Evolutionary conservation across 2,888 invertebrate species (phyloP), one percentile per base, ranked within the genome.

Genomic region (Halictus ligatus): DNA sequence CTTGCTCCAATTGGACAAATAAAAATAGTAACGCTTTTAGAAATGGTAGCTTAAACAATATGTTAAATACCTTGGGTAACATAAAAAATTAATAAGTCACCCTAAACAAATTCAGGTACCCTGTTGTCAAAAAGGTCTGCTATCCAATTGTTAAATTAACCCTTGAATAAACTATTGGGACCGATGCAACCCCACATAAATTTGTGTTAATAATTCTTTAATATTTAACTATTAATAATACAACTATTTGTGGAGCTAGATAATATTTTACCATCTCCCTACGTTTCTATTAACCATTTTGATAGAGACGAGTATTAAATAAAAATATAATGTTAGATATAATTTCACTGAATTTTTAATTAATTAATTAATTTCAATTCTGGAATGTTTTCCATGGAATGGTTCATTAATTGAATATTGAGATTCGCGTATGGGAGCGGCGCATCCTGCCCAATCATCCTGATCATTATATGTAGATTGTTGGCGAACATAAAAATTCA

Each of bases 391-490:
- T 29, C 72, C 84, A 78, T 72, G 60, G 76, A 80, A 69, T 60
- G 40, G 67, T 72, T 75, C 87, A 85, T 86, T 85, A 86, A 88
- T 86, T 76, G 85, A 89, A 86, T 87, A 89, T 84, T 72, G 87
- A 87, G 80, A 80, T 88, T 88, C 84, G 85, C 78, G 81, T 80
- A 80, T 89, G 89, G 93, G 94, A 92, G 93, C 92, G 94, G 89
- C 93, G 88, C 92, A 92, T 94, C 93, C 93, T 93, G 92, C 89
- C 89, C 92, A 93, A 93, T 94, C 93, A 90, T 88, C 90, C 81
- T 87, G 89, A 91, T 94, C 92, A 92, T 94, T 94, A 94, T 93
- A 94, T 94, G 94, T 91, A 93, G 92, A 94, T 94, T 76, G 89
- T 88, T 84, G 87, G 81, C 85, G 88, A 86, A 64, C 92, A 93